A percentile compares a stretch with the other conserved stretches of the same genome.
Evolutionary conservation across 2,797 vertebrate genomes (phyloP).

Genomic region (Selene dorsalis): DNA sequence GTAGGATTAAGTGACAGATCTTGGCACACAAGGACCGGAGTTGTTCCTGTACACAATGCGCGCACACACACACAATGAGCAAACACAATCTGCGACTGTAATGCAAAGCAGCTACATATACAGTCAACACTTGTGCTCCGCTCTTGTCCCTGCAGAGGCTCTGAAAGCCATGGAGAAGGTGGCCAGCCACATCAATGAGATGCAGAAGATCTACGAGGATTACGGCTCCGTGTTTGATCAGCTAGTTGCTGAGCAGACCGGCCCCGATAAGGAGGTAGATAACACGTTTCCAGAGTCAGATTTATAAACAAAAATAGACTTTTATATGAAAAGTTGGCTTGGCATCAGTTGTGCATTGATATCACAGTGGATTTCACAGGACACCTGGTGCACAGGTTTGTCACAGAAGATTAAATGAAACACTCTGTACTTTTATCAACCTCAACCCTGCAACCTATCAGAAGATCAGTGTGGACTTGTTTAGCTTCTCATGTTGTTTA

Average conservation of each 20-base stretch:
- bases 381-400: not conserved
- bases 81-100: slow-evolving; percentile 33
- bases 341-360: not conserved
- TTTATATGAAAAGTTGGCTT: not conserved
- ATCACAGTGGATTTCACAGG: not conserved
- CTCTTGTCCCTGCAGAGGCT: slow-evolving; percentile 85
- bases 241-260: slow-evolving; percentile 93
- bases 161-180: slow-evolving; percentile 99
- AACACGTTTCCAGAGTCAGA: not conserved
- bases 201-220: slow-evolving; percentile 99
- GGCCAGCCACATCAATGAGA: slow-evolving; percentile 98
- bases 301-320: not conserved
- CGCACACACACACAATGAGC: not conserved
- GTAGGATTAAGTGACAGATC: slow-evolving; percentile 5
- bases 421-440: not conserved
- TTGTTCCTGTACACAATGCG: not conserved
- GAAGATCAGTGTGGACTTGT: slow-evolving; percentile 37
- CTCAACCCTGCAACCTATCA: slow-evolving; percentile 17
- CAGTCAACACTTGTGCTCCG: slow-evolving; percentile 7
- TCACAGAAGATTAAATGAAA: slow-evolving; percentile 5
- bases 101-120: not conserved
- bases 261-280: slow-evolving; percentile 91
- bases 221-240: slow-evolving; percentile 97
- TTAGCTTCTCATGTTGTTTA: slow-evolving; percentile 53
- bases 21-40: not conserved